These are phyloP conservation scores for Nomada lathburiana DNA, from an alignment of 2,888 invertebrate species.

Conservation along the genomic window DNA sequence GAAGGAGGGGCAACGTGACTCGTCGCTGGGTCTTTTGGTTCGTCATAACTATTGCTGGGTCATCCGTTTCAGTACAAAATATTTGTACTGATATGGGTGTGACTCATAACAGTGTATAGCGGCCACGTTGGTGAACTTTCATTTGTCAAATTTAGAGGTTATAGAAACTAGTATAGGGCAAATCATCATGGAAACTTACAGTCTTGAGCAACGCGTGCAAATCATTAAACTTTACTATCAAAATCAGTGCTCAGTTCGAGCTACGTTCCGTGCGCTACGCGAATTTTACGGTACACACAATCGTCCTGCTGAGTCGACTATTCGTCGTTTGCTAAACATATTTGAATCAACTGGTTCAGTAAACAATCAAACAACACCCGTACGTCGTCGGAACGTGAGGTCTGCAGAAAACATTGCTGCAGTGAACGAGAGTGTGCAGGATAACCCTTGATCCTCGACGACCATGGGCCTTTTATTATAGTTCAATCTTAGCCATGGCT, in stretches of 20 bases:
- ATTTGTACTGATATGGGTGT: too few species aligned
- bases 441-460: slow-evolving; percentile 54
- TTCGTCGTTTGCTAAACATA: neutral
- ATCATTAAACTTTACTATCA: neutral
- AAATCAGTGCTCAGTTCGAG: neutral
- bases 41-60: too few species aligned
- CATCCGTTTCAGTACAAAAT: too few species aligned
- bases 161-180: too few species aligned
- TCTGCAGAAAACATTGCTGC: slow-evolving; percentile 61
- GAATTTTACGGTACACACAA: neutral
- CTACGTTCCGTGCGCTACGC: neutral
- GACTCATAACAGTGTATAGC: too few species aligned
- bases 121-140: too few species aligned
- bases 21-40: too few species aligned
- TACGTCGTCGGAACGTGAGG: neutral
- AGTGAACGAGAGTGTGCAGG: slow-evolving; percentile 68
- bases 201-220: neutral
- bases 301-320: neutral
- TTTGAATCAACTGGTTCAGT: neutral
- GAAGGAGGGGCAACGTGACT: too few species aligned
- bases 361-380: neutral
- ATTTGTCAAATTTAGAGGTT: too few species aligned
- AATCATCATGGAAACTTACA: too few species aligned
- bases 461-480: too few species aligned
- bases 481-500: too few species aligned